Base-by-base conservation (phyloP, 2,113 vertebrate species). In the rat (Rattus norvegicus) region DNA sequence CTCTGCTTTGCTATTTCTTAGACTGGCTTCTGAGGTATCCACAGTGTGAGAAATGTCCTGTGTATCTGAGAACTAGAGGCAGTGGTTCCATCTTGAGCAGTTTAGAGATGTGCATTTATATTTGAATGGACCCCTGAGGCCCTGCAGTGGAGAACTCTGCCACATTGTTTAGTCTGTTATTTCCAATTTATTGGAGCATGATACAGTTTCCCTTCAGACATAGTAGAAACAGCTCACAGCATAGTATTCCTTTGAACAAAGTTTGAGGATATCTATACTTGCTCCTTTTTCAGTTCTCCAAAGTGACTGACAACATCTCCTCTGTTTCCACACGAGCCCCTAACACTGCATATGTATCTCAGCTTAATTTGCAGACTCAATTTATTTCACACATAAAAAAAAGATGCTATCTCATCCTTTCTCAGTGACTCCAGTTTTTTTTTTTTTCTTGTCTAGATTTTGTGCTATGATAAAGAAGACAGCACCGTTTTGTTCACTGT, bases 401-500 rank as follows among this genome's bases (percentile, higher is more conserved):
- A 70, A 49, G 20, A 59, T 72, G 36, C 54, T 75, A 14, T 86
- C 65, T 20, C 0, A 4, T 47, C 77, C 20, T 19, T 19, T 70
- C 17, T 76, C 4, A 54, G 36, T 92, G 19, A 33, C 72, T 76
- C 61, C 30, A 49, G 36, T 87, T 67, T 61, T 43, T 43, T 43
- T 43, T 43, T 94, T 92, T 86, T 11, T 76, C 77, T 67, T 76
- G 19, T 93, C 72, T 93, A 92, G 77, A 80, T 76, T 59, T 95
- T 84, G 75, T 95, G 72, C 67, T 65, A 36, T 49, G 17, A 30
- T 47, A 67, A 67, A 84, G 61, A 26, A 85, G 39, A 36, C 49
- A 88, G 76, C 75, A 65, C 90, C n/a, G 43, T 88, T 87, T 91
- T 92, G 54, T 92, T 97, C 61, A 90, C 69, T 83, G 1, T 93